Conservation (phyloP, 2,113 vertebrate genomes). For the Procavia capensis region DNA sequence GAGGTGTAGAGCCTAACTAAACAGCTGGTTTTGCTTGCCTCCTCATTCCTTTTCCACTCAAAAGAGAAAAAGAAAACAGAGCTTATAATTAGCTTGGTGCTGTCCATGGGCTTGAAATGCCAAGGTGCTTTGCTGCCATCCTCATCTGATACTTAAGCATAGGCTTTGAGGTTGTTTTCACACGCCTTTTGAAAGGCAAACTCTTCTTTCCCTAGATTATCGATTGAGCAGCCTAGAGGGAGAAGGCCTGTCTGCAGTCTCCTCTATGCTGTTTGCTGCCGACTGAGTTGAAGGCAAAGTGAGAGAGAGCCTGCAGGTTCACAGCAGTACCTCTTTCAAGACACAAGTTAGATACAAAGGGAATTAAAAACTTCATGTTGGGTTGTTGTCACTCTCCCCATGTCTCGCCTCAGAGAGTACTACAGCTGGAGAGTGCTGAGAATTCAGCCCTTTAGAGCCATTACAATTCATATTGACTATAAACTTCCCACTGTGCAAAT, state of each 20-base stretch:
- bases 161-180: neutral
- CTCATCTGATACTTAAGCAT: neutral
- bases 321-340: constrained; percentile 66
- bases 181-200: neutral
- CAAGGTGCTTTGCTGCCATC: neutral
- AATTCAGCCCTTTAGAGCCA: constrained; percentile 64
- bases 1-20: neutral
- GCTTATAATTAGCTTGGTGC: neutral
- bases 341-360: constrained; percentile 63
- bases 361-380: constrained; percentile 72
- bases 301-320: constrained; percentile 65
- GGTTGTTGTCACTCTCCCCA: constrained; percentile 54
- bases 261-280: neutral
- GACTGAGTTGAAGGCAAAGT: neutral
- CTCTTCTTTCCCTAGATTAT: constrained; percentile 3
- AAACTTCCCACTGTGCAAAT: constrained; percentile 68
- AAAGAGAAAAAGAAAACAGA: neutral
- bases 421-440: constrained; percentile 69
- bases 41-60: neutral
- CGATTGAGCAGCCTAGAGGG: neutral
- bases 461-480: constrained; percentile 74
- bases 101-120: neutral
- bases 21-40: neutral
- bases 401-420: constrained; percentile 61
- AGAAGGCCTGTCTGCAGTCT: neutral